Conservation (phyloP, 2,888 invertebrate species). For the Drymonia ruficornis region DNA sequence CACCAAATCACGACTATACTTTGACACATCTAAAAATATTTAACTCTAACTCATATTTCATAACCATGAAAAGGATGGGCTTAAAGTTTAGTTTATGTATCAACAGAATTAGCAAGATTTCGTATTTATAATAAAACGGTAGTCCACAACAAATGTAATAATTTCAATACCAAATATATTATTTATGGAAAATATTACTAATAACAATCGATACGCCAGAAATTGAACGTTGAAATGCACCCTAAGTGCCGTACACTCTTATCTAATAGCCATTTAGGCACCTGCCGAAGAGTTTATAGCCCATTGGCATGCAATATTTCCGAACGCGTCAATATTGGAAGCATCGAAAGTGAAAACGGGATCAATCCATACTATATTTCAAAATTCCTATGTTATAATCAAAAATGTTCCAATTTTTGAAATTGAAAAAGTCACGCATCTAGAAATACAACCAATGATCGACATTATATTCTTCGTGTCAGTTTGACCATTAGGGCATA, state of each 20-base stretch:
- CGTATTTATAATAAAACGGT: no score
- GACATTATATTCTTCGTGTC: no score
- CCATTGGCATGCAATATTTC: conserved; percentile 41
- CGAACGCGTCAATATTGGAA: conserved; percentile 29
- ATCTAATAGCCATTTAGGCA: conserved; percentile 52
- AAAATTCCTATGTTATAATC: background rate
- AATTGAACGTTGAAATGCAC: conserved; percentile 41
- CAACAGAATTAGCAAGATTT: no score
- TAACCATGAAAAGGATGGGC: no score
- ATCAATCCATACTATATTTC: background rate
- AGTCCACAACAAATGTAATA: background rate
- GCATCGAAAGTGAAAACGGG: conserved; percentile 14
- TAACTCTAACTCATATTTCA: no score
- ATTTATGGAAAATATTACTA: conserved; percentile 14
- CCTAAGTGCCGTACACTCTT: conserved; percentile 46
- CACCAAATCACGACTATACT: no score
- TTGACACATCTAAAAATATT: no score
- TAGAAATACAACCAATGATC: no score
- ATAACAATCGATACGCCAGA: conserved; percentile 25
- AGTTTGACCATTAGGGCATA: no score
- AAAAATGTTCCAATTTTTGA: no score
- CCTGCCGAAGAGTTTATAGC: conserved; percentile 50
- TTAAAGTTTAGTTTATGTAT: no score
- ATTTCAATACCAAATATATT: background rate
- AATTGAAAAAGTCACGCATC: no score